phyloP scores from a whole-genome alignment of 2,888 invertebrate species.

The Aproaerema taeniolella region DNA sequence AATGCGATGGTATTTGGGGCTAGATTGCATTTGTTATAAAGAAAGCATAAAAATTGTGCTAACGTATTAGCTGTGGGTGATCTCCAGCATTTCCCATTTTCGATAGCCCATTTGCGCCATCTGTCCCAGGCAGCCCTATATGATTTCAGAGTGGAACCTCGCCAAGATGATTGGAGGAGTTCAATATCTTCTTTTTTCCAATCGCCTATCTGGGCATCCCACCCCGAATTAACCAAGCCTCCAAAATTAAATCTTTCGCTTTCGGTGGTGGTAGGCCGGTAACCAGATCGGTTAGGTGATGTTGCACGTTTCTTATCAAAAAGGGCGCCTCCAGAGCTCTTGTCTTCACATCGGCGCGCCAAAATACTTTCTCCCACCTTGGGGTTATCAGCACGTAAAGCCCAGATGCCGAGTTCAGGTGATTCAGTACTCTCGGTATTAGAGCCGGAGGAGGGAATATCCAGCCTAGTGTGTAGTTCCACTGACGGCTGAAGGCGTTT shows the following conservation, averaged over 20 bases:
- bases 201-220: slow-evolving; percentile 9
- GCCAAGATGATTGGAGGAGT: slow-evolving; percentile 16
- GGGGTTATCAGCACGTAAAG: slow-evolving; percentile 16
- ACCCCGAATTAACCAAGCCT: slow-evolving; percentile 29
- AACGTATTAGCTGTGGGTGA: neutral
- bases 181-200: slow-evolving; percentile 1
- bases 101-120: slow-evolving; percentile 4
- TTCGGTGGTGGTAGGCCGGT: slow-evolving; percentile 8
- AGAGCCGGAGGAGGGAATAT: slow-evolving; percentile 23
- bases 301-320: slow-evolving; percentile 9
- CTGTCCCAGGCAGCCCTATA: slow-evolving; percentile 18
- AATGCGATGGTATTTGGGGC: neutral
- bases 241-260: slow-evolving; percentile 4
- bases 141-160: slow-evolving; percentile 18
- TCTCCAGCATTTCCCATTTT: no score
- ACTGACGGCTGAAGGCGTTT: slow-evolving; percentile 18
- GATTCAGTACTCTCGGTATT: slow-evolving; percentile 15
- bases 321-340: slow-evolving; percentile 16
- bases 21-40: neutral
- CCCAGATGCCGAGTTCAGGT: slow-evolving; percentile 17
- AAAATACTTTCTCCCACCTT: slow-evolving; percentile 19
- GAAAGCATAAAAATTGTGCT: neutral
- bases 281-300: slow-evolving; percentile 5
- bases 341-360: slow-evolving; percentile 18
- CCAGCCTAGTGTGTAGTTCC: slow-evolving; percentile 22